Evolutionary conservation across 2,888 invertebrate species (phyloP).

Genomic region (Petrophora chlorosata): DNA sequence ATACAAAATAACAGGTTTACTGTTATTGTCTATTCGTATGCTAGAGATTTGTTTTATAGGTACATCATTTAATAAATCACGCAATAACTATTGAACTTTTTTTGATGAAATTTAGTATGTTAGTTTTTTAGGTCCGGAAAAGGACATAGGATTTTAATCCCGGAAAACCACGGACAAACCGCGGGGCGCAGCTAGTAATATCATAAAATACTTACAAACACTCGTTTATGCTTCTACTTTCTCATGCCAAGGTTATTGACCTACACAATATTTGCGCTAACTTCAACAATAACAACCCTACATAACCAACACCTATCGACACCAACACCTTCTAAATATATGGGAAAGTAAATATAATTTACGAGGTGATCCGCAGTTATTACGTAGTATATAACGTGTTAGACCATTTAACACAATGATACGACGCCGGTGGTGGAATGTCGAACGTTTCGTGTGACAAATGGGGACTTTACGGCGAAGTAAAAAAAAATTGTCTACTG

Average conservation of each 20-base stretch:
- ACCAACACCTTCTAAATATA: conserved; percentile 27
- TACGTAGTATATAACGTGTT: conserved; percentile 48
- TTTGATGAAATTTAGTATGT: too few species aligned
- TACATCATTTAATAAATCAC: too few species aligned
- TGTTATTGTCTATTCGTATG: too few species aligned
- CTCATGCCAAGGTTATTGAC: background rate
- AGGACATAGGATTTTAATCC: too few species aligned
- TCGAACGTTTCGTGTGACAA: background rate
- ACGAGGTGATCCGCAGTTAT: conserved; percentile 44
- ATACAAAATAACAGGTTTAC: too few species aligned
- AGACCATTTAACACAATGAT: conserved; percentile 41
- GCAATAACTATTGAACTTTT: too few species aligned
- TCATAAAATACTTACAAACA: too few species aligned
- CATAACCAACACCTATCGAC: conserved; percentile 18
- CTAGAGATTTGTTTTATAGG: too few species aligned
- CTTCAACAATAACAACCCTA: conserved; percentile 10
- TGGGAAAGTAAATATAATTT: conserved; percentile 33
- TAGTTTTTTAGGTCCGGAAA: too few species aligned
- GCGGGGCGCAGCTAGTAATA: too few species aligned
- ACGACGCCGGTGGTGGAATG: background rate
- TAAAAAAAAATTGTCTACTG: background rate
- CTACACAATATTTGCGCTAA: conserved; percentile 11
- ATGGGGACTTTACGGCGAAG: background rate
- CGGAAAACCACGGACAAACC: too few species aligned
- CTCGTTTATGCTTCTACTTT: too few species aligned